Conservation (phyloP, 2,797 vertebrate species). For the Sebastes ruberrimus region DNA sequence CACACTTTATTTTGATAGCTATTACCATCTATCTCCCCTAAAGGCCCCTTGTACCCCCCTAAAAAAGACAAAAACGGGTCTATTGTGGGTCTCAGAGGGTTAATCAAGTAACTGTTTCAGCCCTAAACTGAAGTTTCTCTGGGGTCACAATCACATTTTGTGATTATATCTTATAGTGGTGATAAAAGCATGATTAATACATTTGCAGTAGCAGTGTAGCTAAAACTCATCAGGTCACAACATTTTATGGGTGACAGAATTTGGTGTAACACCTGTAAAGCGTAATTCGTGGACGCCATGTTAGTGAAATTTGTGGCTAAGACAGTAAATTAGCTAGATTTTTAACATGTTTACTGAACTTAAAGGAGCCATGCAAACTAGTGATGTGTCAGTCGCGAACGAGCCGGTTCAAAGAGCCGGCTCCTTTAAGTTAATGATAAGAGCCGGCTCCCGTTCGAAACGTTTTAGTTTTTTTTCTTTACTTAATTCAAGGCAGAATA, state of each 20-base stretch:
- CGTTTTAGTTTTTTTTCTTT: no score
- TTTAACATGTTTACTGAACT: not conserved
- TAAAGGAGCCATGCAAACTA: not conserved
- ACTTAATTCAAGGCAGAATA: no score
- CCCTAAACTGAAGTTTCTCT: not conserved
- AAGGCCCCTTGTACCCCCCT: no score
- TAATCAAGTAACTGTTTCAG: no score
- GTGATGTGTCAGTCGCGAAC: no score
- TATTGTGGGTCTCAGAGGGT: no score
- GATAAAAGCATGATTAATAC: not conserved
- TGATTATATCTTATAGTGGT: not conserved
- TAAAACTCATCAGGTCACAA: not conserved
- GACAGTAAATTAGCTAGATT: not conserved
- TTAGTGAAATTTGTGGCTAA: no score
- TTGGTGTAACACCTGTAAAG: not conserved
- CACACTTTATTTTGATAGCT: not conserved
- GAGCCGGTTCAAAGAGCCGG: no score
- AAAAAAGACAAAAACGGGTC: no score
- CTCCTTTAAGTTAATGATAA: no score
- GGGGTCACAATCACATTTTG: not conserved
- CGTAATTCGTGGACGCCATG: not conserved
- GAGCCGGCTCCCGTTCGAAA: no score
- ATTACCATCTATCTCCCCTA: not conserved
- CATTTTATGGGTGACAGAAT: not conserved
- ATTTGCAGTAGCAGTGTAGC: not conserved